Percentiles rank a stretch among this genome's conserved stretches.
phyloP scores from a whole-genome alignment of 2,797 vertebrate species.

The Coracias cyanogaster region DNA sequence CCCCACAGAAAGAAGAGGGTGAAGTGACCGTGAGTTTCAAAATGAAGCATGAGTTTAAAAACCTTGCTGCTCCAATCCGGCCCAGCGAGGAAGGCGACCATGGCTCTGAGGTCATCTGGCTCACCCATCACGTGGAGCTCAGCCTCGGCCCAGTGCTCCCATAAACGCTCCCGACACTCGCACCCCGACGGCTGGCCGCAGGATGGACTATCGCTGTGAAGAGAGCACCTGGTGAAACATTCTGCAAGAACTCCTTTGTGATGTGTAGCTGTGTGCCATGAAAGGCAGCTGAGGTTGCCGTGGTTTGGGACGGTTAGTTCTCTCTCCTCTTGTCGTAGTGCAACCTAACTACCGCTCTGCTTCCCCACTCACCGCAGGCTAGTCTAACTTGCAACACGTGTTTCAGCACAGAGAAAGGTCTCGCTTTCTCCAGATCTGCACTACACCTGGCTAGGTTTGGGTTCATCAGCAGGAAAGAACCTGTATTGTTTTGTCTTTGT shows the following conservation, averaged over 20 bases:
- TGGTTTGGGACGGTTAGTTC: conserved; percentile 32
- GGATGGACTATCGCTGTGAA: background rate
- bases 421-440: background rate
- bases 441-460: conserved; percentile 21
- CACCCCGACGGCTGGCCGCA: background rate
- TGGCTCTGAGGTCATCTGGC: conserved; percentile 90
- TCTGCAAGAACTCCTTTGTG: conserved; percentile 55
- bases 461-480: conserved; percentile 5
- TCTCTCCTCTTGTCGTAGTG: conserved; percentile 34
- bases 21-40: conserved; percentile 94
- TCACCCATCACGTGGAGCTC: conserved; percentile 95
- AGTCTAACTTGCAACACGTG: conserved; percentile 16
- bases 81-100: conserved; percentile 87
- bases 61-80: conserved; percentile 91
- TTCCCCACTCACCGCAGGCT: conserved; percentile 21
- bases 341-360: conserved; percentile 26
- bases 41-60: conserved; percentile 97
- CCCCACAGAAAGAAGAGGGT: conserved; percentile 89
- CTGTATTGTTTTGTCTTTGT: fast-evolving
- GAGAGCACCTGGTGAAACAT: background rate
- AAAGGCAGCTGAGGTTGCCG: background rate
- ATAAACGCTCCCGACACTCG: conserved; percentile 52
- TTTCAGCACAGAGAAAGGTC: background rate
- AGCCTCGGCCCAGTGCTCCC: conserved; percentile 91
- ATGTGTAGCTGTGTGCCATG: conserved; percentile 21